Evolutionary conservation across 2,888 invertebrate species (phyloP), one percentile per base, ranked within the genome.

Genomic region (Epirrita christyi): DNA sequence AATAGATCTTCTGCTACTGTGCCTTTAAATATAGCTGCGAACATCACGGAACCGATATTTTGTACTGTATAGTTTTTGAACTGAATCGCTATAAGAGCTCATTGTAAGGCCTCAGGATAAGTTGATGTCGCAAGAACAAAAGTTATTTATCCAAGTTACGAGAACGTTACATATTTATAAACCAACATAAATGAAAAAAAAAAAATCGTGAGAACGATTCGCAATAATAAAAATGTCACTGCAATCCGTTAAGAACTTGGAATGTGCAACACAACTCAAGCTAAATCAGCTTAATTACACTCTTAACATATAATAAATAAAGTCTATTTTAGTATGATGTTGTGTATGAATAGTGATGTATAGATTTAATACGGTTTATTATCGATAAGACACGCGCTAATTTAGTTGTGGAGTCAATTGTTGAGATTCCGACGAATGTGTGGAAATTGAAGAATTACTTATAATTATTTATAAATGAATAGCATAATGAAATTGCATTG

Each of bases 341-440:
- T 63, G 45, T 29, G 37, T 8, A 8, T 46, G 52, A 63, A 66
- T 72, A 70, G 73, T 75, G 74, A 73, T 67, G 70, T 73, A 75
- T 73, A 68, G 76, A 75, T 78, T 81, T 78, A 78, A 78, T 78
- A 71, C 81, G 78, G 81, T 78, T 55, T 46, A 66, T 89, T 89
- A 89, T 80, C 80, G 81, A 89, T 88, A 78, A 80, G 85, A 83
- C 80, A 87, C 85, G 88, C 87, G 81, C 85, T 86, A 83, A 87
- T 87, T 87, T 82, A 77, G 77, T 78, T 78, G 80, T 78, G 38
- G 43, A 58, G 55, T 54, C 45, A 49, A 58, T 55, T 58, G 52
- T 15, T 21, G 40, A 56, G 59, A 64, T 63, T 67, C 57, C 58
- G 6, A 56, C 45, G 47, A 11, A 54, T 52, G 57, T 52, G 53